phyloP scores from a whole-genome alignment of 1,140 invertebrate species.

The Pseudomyrmex flavicornis region DNA sequence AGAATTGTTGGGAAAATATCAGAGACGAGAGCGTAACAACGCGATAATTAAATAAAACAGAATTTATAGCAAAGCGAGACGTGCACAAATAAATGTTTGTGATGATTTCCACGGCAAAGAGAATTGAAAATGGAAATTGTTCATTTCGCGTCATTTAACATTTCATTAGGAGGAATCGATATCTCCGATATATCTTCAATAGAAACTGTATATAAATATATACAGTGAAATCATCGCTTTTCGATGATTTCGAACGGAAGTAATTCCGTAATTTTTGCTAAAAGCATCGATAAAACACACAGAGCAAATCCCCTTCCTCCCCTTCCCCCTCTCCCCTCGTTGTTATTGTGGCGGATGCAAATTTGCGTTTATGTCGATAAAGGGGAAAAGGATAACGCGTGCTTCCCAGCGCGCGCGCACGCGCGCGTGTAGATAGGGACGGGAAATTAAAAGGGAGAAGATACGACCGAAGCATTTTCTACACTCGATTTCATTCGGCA shows the following conservation, averaged over 20 bases:
- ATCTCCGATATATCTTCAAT: not conserved
- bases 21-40: not conserved
- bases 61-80: not conserved
- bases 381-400: not conserved
- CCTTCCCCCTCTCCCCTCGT: no score
- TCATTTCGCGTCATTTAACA: not conserved
- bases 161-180: not conserved
- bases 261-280: conserved; percentile 8
- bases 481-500: conserved; percentile 59
- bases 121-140: not conserved
- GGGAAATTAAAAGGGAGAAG: conserved; percentile 52
- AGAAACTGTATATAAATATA: not conserved
- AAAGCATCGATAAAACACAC: not conserved
- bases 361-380: conserved; percentile 2
- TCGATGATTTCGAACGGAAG: not conserved
- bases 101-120: not conserved
- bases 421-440: no score
- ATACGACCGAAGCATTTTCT: conserved; percentile 28
- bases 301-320: no score
- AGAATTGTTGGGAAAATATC: not conserved
- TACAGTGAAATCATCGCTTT: not conserved
- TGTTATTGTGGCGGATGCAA: not conserved
- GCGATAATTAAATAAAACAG: not conserved
- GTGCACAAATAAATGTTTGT: not conserved
- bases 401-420: no score